Percentiles rank a stretch among this genome's conserved stretches.
phyloP scores from a whole-genome alignment of 2,888 invertebrate genomes.

The Drosophila mimica region DNA sequence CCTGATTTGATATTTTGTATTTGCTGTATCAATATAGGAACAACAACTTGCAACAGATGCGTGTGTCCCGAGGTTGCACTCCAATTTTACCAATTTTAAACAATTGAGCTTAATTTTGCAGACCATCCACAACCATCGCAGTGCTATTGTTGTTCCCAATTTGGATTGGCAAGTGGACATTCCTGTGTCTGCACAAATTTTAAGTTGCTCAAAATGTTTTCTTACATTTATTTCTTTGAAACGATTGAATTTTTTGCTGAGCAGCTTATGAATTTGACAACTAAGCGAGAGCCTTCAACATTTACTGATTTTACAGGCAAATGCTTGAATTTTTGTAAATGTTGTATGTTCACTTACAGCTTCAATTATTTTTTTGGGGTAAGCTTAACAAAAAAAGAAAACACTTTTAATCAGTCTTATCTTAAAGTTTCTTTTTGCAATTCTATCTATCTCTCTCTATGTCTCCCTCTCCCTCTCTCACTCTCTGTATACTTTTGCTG shows the following conservation, averaged over 20 bases:
- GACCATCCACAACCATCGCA: too few species aligned
- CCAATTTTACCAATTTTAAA: too few species aligned
- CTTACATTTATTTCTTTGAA: not conserved
- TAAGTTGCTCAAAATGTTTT: not conserved
- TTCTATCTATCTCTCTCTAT: not conserved
- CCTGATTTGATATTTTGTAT: slow-evolving; percentile 48
- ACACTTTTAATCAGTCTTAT: not conserved
- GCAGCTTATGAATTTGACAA: not conserved
- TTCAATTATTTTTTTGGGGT: not conserved
- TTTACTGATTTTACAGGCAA: not conserved
- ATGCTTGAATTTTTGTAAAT: not conserved
- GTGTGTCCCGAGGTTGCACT: too few species aligned
- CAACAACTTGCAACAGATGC: too few species aligned
- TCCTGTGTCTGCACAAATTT: not conserved
- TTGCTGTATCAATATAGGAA: too few species aligned
- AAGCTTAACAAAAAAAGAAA: not conserved
- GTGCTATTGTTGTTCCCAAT: not conserved
- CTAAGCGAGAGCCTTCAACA: not conserved
- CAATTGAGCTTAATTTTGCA: too few species aligned
- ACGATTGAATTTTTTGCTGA: not conserved
- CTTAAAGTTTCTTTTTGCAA: not conserved
- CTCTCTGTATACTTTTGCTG: not conserved
- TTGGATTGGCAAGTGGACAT: not conserved
- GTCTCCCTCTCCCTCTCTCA: not conserved
- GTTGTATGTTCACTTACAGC: not conserved